A percentile compares a stretch with the other conserved stretches of the same genome.
Evolutionary conservation across 1,140 invertebrate genomes (phyloP).

Genomic region (Apolygus lucorum): DNA sequence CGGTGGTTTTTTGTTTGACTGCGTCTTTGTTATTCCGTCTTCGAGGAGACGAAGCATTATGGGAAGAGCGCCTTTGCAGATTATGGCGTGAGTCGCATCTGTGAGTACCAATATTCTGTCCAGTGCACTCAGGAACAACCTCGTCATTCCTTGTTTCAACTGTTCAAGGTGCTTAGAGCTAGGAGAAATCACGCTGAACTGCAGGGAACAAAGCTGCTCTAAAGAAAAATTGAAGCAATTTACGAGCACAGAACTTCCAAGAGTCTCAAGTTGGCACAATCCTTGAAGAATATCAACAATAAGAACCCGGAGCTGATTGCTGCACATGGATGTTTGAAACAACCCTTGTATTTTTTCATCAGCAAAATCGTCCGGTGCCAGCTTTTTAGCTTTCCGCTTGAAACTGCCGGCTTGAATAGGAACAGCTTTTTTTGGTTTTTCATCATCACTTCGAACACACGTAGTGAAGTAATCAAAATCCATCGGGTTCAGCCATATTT

Average conservation of each 20-base stretch:
- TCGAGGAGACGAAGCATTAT: slow-evolving; percentile 37
- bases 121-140: slow-evolving; percentile 48
- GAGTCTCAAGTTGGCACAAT: slow-evolving; percentile 46
- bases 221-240: slow-evolving; percentile 52
- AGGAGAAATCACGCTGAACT: slow-evolving; percentile 44
- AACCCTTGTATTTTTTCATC: slow-evolving; percentile 47
- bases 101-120: slow-evolving; percentile 48
- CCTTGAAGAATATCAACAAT: slow-evolving; percentile 50
- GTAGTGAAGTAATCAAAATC: slow-evolving; percentile 57
- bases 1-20: slow-evolving; percentile 27
- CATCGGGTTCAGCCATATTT: slow-evolving; percentile 49
- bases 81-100: slow-evolving; percentile 49
- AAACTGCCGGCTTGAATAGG: slow-evolving; percentile 13
- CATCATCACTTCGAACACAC: slow-evolving; percentile 47
- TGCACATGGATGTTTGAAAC: slow-evolving; percentile 44
- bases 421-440: slow-evolving; percentile 36
- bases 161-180: slow-evolving; percentile 38
- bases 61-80: slow-evolving; percentile 51
- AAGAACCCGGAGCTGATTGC: slow-evolving; percentile 48
- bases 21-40: slow-evolving; percentile 25
- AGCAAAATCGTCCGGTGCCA: slow-evolving; percentile 45
- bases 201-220: slow-evolving; percentile 49
- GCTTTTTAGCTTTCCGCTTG: slow-evolving; percentile 37
- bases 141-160: slow-evolving; percentile 49
- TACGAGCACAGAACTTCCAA: slow-evolving; percentile 42